Evolutionary conservation across 1,140 invertebrate species (phyloP), one percentile per base, ranked within the genome.

Genomic region (Heliconius himera): DNA sequence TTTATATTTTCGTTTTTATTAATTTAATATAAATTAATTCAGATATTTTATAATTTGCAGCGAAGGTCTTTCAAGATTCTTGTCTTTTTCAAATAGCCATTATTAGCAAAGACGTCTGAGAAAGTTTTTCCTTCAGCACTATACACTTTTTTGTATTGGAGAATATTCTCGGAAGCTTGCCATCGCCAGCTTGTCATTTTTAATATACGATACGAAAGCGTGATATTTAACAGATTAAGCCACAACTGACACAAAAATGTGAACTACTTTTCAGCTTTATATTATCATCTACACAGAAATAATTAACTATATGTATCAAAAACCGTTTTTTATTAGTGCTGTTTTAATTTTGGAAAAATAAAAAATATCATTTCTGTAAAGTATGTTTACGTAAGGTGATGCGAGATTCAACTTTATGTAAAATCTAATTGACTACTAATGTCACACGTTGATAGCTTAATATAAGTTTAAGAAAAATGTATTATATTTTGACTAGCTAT

Each of bases 141-240:
- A 11, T 9, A 66, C 1, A 66, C 22, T 26, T 66, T 66, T 29
- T 66, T 29, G 26, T 66, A 60, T 60, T 60, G 60, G 13, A 26
- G 22, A 66, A 66, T 29, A 66, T 66, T 66, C 60, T 66, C 22
- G 60, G 26, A 29, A 66, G 26, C 13, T 66, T 66, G 60, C 60
- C 26, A 66, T 66, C 60, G 60, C 29, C 60, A 66, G 60, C 60
- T 29, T 66, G 60, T 66, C 60, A 66, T 66, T 66, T 66, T 66
- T 66, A 29, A 66, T 66, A 66, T 22, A 16, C 60, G 60, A 29
- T 66, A 66, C 60, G 60, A 29, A 66, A 66, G 60, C 60, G 26
- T 29, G 60, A 26, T 29, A 66, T 66, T 66, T 22, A 66, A 66
- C 60, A 66, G 60, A 66, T 66, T 66, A 66, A 66, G 60, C 60